A percentile compares a stretch with the other conserved stretches of the same genome.
phyloP scores from a whole-genome alignment of 2,113 vertebrate species.

The Onychostruthus taczanowskii region DNA sequence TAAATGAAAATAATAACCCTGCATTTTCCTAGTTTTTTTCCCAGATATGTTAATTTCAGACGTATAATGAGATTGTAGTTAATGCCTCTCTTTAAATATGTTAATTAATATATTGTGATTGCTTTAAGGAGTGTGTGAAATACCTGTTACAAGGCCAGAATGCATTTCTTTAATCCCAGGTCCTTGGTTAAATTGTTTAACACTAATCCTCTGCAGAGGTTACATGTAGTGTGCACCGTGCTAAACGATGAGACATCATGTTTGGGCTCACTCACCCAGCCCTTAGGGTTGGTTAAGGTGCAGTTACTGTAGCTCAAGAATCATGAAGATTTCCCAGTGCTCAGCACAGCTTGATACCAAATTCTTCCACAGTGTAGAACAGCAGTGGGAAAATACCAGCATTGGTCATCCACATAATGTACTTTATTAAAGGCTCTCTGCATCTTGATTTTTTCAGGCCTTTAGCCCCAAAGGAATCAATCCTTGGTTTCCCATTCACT shows the following conservation, averaged over 20 bases:
- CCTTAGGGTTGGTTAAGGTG: not conserved
- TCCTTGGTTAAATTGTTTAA: not conserved
- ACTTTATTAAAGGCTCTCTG: not conserved
- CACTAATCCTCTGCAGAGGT: not conserved
- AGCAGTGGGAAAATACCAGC: not conserved
- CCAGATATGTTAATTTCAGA: not conserved
- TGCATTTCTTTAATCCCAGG: not conserved
- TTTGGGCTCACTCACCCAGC: not conserved
- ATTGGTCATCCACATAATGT: accelerated
- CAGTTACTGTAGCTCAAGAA: not conserved
- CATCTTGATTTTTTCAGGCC: not conserved
- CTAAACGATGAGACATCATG: not conserved
- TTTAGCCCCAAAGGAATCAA: not conserved
- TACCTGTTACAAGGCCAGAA: not conserved
- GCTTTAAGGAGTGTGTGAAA: not conserved
- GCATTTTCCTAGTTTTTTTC: not conserved
- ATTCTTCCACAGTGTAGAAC: not conserved
- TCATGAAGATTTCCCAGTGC: not conserved
- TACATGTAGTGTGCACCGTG: not conserved
- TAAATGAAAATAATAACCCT: not conserved
- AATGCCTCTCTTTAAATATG: not conserved
- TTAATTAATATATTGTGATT: not conserved
- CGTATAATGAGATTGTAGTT: not conserved
- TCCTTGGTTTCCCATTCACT: not conserved
- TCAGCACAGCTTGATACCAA: not conserved